Evolutionary conservation across 1,140 invertebrate species (phyloP), one percentile per base, ranked within the genome.

Genomic region (Lysiphlebus fabarum): DNA sequence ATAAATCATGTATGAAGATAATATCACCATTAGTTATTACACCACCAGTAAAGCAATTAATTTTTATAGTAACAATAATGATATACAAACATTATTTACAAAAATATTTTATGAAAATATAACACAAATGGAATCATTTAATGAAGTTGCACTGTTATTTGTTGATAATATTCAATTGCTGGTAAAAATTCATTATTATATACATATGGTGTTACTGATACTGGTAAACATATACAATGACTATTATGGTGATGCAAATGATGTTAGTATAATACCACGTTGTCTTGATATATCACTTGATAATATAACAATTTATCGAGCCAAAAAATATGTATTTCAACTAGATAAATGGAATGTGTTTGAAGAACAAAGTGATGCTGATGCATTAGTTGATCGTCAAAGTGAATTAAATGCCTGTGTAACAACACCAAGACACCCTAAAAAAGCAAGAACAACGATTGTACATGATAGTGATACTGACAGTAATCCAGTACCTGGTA

Each of bases 181-280:
- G 90, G 90, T 44, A 90, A 90, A 75, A 98, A 97, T 83, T 91
- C 90, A 42, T 79, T 96, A 26, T 76, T 99, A 6, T 98, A 98
- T 72, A 93, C 95, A 0, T 98, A 99, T 75, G 96, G 96, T 26
- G 92, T 98, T 4, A 98, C 96, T 5, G 93, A 93, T 1, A 97
- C 95, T 63, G 96, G 96, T 0, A 93, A 81, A 98, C 96, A 0
- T 95, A 88, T 70, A 98, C 95, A 2, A 96, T 99, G 90, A 93
- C 89, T 8, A n/a, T n/a, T n/a, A n/a, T 10, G 94, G 88, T 0
- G 85, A 87, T 56, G 75, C 86, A 0, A 79, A 87, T 7, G 87
- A 95, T 70, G 87, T 86, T 44, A 94, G 95, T 7, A 87, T 97
- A 48, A 85, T 97, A 76, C 93, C 93, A 0, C 82, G 95, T 43